A percentile compares a stretch with the other conserved stretches of the same genome.
Evolutionary conservation across 92 coral and sea anemone genomes (phyloP).

Genomic region (Galaxea fascicularis): DNA sequence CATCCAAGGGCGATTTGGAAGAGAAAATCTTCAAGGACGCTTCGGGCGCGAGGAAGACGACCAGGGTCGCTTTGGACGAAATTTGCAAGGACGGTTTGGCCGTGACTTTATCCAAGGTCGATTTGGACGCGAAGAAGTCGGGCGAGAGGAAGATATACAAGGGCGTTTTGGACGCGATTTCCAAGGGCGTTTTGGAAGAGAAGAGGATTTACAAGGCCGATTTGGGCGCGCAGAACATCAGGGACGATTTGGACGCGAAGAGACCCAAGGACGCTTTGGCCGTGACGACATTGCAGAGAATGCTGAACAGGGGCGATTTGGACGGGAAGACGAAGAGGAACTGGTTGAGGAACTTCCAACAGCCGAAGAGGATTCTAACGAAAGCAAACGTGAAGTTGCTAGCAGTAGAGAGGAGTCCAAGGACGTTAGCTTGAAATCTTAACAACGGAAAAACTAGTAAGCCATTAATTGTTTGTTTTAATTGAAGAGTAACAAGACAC

Average conservation of each 20-base stretch:
- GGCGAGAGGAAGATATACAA: constrained; percentile 23
- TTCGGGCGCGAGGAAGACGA: constrained; percentile 15
- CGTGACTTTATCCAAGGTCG: constrained; percentile 53
- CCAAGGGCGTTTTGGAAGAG: constrained; percentile 62
- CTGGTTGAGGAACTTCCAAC: constrained; percentile 30
- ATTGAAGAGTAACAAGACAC: too few relatives aligned
- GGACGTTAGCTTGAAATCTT: constrained; percentile 35
- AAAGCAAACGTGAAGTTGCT: constrained; percentile 10
- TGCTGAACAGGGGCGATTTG: constrained; percentile 41
- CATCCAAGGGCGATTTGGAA: constrained; percentile 38
- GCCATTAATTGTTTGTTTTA: neutral
- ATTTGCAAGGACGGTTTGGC: constrained; percentile 36
- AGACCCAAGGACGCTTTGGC: constrained; percentile 64
- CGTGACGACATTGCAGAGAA: constrained; percentile 36
- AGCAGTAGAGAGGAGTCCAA: constrained; percentile 44
- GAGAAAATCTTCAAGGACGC: constrained; percentile 15
- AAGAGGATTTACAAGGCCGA: constrained; percentile 55
- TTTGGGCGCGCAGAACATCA: constrained; percentile 59
- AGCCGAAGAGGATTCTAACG: neutral
- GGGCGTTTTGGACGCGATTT: constrained; percentile 55
- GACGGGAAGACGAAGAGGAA: constrained; percentile 39
- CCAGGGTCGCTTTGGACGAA: constrained; percentile 66
- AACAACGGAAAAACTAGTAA: constrained; percentile 42
- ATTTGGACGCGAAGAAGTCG: constrained; percentile 61
- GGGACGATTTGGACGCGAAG: constrained; percentile 58